Conservation (phyloP, 2,888 invertebrate species). For the Synanthedon tipuliformis region DNA sequence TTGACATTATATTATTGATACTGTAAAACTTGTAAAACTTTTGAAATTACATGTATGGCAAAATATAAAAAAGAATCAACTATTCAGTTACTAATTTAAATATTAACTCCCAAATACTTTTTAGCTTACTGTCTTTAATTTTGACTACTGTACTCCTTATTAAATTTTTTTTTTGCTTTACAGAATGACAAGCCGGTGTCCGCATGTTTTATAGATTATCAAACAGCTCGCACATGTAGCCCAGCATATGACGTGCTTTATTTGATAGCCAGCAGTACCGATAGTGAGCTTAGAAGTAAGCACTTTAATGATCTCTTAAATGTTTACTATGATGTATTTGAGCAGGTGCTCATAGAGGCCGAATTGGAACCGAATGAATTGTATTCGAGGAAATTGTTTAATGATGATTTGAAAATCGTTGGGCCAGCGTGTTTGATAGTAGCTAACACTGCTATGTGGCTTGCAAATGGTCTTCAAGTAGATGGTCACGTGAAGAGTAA, state of each 20-base stretch:
- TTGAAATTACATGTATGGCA: too few relatives aligned
- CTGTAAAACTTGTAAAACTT: too few relatives aligned
- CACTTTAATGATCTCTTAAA: constrained; percentile 30
- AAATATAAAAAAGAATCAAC: too few relatives aligned
- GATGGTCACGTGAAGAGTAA: constrained; percentile 57
- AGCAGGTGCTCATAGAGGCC: constrained; percentile 16
- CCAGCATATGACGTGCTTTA: constrained; percentile 50
- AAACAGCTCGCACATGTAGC: constrained; percentile 40
- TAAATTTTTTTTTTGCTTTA: constrained; percentile 11
- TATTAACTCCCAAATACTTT: too few relatives aligned
- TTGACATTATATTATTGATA: too few relatives aligned
- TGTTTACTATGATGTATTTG: constrained; percentile 35
- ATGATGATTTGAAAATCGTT: constrained; percentile 37
- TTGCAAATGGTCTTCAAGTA: constrained; percentile 45
- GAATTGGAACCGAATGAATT: constrained; percentile 19
- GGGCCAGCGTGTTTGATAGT: constrained; percentile 46
- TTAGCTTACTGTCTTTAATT: too few relatives aligned
- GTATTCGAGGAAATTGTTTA: constrained; percentile 34
- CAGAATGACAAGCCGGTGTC: constrained; percentile 32
- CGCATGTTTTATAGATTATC: constrained; percentile 55
- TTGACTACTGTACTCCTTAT: too few relatives aligned
- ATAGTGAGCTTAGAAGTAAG: constrained; percentile 22
- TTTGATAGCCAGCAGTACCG: constrained; percentile 43
- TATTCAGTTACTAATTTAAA: too few relatives aligned
- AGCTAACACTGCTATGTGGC: constrained; percentile 54